Evolutionary conservation across 1,140 invertebrate genomes (phyloP).

Genomic region (Drosophila orosa): DNA sequence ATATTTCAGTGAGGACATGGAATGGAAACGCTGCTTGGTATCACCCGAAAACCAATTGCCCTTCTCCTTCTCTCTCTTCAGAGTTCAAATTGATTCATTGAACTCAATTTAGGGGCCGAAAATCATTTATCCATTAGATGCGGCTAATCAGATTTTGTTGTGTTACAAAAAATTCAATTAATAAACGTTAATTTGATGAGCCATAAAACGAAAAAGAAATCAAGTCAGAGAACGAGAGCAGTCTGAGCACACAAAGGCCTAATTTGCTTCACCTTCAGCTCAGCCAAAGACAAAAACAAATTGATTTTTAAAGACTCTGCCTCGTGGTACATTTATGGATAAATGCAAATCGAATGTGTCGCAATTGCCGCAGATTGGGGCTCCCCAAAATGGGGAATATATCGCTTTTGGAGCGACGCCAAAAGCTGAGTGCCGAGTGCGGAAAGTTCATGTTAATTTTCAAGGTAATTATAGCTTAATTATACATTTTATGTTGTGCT

Average conservation of each 20-base stretch:
- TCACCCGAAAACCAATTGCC: not conserved
- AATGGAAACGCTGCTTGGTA: not conserved
- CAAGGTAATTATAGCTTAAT: constrained; percentile 73
- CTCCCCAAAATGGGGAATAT: constrained; percentile 16
- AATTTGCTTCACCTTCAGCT: constrained; percentile 47
- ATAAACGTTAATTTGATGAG: constrained; percentile 66
- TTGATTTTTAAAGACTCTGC: constrained; percentile 58
- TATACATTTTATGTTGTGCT: constrained; percentile 50
- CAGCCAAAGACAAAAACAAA: constrained; percentile 42
- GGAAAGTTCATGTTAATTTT: constrained; percentile 69
- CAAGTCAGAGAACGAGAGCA: constrained; percentile 4
- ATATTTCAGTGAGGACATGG: constrained; percentile 31
- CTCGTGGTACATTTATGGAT: constrained; percentile 36
- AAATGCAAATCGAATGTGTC: constrained; percentile 69
- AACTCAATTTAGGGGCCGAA: constrained; percentile 10
- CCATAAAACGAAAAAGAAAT: constrained; percentile 31
- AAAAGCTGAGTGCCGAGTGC: constrained; percentile 43
- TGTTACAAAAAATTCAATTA: constrained; percentile 37
- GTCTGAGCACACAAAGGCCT: constrained; percentile 14
- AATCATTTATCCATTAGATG: constrained; percentile 48
- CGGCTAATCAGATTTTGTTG: constrained; percentile 48
- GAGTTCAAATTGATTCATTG: constrained; percentile 29
- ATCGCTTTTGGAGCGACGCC: constrained; percentile 55
- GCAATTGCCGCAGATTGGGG: constrained; percentile 59
- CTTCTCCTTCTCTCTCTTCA: not conserved